phyloP scores from a whole-genome alignment of 2,888 invertebrate genomes.

The Amaurobius ferox region DNA sequence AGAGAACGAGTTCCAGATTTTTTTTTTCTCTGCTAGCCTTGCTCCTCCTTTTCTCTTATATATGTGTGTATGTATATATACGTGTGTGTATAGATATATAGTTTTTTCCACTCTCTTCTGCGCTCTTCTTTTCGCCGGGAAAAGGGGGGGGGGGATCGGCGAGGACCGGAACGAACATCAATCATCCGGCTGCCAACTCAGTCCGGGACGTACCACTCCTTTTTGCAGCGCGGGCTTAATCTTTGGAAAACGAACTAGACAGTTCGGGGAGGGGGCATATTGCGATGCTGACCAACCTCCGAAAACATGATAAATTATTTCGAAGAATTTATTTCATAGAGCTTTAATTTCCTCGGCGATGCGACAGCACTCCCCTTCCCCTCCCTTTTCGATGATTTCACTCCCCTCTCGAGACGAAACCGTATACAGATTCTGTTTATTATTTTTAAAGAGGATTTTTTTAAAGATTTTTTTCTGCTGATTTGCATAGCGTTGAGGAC shows the following conservation, averaged over 20 bases:
- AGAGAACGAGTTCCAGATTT: slow-evolving; percentile 33
- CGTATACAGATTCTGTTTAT: slow-evolving; percentile 25
- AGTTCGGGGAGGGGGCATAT: slow-evolving; percentile 67
- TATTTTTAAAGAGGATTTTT: slow-evolving; percentile 19
- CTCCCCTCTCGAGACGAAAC: slow-evolving; percentile 33
- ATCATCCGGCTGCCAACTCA: slow-evolving; percentile 71
- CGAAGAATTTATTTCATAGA: slow-evolving; percentile 73
- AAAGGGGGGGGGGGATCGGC: slow-evolving; percentile 9
- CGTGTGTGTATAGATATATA: slow-evolving; percentile 47
- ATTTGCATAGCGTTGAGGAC: slow-evolving; percentile 62
- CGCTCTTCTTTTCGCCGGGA: slow-evolving; percentile 40
- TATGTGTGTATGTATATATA: slow-evolving; percentile 33
- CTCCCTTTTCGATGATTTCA: slow-evolving; percentile 29
- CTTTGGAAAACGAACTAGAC: slow-evolving; percentile 72
- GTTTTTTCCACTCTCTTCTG: slow-evolving; percentile 45
- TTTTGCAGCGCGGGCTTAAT: slow-evolving; percentile 48
- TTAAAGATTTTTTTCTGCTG: slow-evolving; percentile 13
- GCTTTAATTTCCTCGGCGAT: slow-evolving; percentile 72
- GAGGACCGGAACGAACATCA: slow-evolving; percentile 67
- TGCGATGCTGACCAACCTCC: slow-evolving; percentile 65
- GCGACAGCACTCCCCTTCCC: slow-evolving; percentile 51
- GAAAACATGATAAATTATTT: slow-evolving; percentile 73
- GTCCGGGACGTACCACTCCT: slow-evolving; percentile 37
- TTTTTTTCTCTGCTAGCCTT: slow-evolving; percentile 32
- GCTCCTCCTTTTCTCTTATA: slow-evolving; percentile 21